These are phyloP conservation scores for Sterna hirundo DNA, from an alignment of 2,113 vertebrate species.

Conservation along the genomic window DNA sequence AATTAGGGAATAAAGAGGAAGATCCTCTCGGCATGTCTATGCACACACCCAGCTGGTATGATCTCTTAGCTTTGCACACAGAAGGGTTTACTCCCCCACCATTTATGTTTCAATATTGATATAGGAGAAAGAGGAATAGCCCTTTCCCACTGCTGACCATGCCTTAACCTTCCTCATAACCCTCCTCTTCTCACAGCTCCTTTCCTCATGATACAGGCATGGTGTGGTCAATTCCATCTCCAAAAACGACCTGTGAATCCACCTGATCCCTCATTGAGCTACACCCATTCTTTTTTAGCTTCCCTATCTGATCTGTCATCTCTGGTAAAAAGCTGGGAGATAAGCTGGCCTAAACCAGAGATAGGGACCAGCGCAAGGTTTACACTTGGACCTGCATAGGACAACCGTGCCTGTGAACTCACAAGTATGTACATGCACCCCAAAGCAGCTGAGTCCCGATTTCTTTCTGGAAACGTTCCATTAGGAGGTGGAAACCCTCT, in stretches of 20 bases:
- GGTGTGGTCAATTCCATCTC: not conserved
- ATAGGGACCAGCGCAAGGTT: not conserved
- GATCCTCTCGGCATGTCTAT: too few relatives aligned
- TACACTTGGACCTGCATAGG: not conserved
- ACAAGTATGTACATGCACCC: rapidly evolving
- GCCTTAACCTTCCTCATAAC: not conserved
- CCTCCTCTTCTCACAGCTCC: not conserved
- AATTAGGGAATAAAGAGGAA: not conserved
- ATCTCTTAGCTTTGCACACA: not conserved
- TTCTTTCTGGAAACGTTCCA: not conserved
- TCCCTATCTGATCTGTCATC: not conserved
- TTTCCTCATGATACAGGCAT: not conserved
- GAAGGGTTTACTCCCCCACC: not conserved
- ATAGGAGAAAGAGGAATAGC: not conserved
- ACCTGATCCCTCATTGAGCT: not conserved
- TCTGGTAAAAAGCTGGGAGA: not conserved
- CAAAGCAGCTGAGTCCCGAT: not conserved
- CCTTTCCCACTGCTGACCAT: not conserved
- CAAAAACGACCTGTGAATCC: not conserved
- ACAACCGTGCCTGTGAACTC: rapidly evolving
- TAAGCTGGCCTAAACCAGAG: not conserved
- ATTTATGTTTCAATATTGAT: not conserved
- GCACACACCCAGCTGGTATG: not conserved
- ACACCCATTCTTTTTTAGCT: not conserved
- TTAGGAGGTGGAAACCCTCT: not conserved